Percentiles rank a stretch among this genome's conserved stretches.
These are phyloP conservation scores for Anisognathus igniventris DNA, from an alignment of 2,797 vertebrate genomes.

Conservation along the genomic window DNA sequence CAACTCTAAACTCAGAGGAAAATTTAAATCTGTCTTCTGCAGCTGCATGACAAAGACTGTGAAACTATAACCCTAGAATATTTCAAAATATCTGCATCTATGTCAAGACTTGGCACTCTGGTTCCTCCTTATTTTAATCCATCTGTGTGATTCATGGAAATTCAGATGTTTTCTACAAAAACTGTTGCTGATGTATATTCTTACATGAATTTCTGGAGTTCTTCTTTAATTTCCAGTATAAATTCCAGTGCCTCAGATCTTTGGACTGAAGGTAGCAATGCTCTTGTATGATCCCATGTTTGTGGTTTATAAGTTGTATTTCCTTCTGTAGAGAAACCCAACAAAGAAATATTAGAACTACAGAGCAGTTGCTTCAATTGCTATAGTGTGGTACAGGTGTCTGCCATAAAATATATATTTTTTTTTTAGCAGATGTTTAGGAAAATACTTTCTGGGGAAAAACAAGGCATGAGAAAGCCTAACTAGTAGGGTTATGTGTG, in stretches of 20 bases:
- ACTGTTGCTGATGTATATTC: fast-evolving
- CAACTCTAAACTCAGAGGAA: background rate
- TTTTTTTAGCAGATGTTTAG: background rate
- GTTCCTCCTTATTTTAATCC: background rate
- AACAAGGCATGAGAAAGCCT: background rate
- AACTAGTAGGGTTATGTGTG: background rate
- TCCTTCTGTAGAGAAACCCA: background rate
- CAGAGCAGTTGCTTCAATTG: background rate
- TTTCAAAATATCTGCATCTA: background rate
- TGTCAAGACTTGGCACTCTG: background rate
- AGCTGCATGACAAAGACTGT: background rate
- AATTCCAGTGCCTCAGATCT: background rate
- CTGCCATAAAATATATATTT: background rate
- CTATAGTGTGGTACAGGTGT: too few relatives aligned
- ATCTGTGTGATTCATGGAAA: background rate
- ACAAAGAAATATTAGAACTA: background rate
- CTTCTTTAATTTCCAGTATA: background rate
- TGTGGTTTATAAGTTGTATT: background rate
- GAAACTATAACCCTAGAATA: background rate
- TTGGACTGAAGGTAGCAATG: background rate
- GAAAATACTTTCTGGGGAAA: background rate
- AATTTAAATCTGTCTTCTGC: background rate
- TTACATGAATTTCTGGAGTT: background rate
- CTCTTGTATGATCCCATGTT: background rate
- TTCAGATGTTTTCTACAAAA: background rate